A percentile compares a stretch with the other conserved stretches of the same genome.
These are phyloP conservation scores for Dynastes grantii DNA, from an alignment of 2,888 invertebrate genomes.

Conservation along the genomic window DNA sequence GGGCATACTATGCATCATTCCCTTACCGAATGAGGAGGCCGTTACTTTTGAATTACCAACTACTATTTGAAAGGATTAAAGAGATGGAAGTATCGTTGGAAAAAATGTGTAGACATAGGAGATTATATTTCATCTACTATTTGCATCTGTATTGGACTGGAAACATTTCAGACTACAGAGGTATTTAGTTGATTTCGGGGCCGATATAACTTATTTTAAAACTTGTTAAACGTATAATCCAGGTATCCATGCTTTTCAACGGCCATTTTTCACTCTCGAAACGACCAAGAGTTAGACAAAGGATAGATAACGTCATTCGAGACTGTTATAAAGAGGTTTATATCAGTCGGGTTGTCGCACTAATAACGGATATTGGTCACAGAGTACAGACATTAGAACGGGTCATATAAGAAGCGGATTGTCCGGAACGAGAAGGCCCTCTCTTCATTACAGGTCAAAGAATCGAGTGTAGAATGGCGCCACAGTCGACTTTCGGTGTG, in stretches of 20 bases:
- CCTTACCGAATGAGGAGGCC: too few relatives aligned
- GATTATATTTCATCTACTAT: too few relatives aligned
- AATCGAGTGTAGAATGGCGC: constrained; percentile 47
- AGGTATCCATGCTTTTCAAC: background rate
- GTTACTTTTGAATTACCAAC: too few relatives aligned
- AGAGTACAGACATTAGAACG: constrained; percentile 60
- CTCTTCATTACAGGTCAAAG: constrained; percentile 59
- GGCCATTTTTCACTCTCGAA: background rate
- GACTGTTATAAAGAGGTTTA: background rate
- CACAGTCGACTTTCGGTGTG: constrained; percentile 25
- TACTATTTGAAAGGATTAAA: too few relatives aligned
- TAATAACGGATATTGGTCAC: constrained; percentile 61
- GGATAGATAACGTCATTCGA: constrained; percentile 6
- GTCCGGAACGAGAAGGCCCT: constrained; percentile 53
- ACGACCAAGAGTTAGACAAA: background rate
- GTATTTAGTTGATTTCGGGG: too few relatives aligned
- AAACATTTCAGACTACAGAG: too few relatives aligned
- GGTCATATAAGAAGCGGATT: constrained; percentile 55
- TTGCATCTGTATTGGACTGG: too few relatives aligned
- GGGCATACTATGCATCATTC: too few relatives aligned
- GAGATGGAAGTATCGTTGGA: too few relatives aligned
- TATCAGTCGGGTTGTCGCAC: constrained; percentile 55
- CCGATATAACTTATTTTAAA: too few relatives aligned
- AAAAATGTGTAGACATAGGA: too few relatives aligned
- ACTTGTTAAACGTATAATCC: too few relatives aligned